These are phyloP conservation scores for Ceraclea dissimilis DNA, from an alignment of 2,888 invertebrate genomes.

Conservation along the genomic window DNA sequence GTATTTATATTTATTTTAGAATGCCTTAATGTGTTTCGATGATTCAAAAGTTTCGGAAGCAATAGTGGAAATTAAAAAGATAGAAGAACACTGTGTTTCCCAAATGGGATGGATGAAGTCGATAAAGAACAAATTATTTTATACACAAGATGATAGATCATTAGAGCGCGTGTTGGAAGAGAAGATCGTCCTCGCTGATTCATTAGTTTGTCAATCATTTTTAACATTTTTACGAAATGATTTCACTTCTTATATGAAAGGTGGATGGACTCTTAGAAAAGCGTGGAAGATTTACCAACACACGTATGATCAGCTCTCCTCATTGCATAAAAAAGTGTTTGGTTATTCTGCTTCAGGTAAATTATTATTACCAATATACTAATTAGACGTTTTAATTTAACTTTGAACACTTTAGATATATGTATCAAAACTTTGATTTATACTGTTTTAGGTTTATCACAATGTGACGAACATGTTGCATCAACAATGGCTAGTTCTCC, in stretches of 20 bases:
- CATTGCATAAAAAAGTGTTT: conserved; percentile 44
- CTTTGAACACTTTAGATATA: no score
- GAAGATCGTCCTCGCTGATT: conserved; percentile 60
- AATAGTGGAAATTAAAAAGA: conserved; percentile 47
- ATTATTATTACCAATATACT: not conserved
- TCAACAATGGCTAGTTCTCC: conserved; percentile 7
- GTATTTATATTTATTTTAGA: conserved; percentile 37
- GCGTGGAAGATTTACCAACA: conserved; percentile 64
- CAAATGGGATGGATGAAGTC: conserved; percentile 50
- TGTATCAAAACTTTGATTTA: no score
- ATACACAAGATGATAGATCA: conserved; percentile 27
- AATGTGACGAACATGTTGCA: not conserved
- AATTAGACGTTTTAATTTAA: no score
- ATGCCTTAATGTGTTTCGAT: conserved; percentile 63
- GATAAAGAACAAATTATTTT: conserved; percentile 34
- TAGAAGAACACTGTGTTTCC: conserved; percentile 50
- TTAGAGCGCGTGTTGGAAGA: conserved; percentile 49
- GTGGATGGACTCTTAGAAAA: conserved; percentile 59
- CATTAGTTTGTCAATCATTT: conserved; percentile 56
- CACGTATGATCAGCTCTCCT: conserved; percentile 45
- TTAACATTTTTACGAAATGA: conserved; percentile 59
- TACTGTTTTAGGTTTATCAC: conserved; percentile 6
- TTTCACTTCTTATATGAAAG: conserved; percentile 53
- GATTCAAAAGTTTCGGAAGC: conserved; percentile 56
- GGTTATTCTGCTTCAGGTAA: conserved; percentile 28